Evolutionary conservation across 2,888 invertebrate species (phyloP).

Genomic region (Cheilosia vulpina): DNA sequence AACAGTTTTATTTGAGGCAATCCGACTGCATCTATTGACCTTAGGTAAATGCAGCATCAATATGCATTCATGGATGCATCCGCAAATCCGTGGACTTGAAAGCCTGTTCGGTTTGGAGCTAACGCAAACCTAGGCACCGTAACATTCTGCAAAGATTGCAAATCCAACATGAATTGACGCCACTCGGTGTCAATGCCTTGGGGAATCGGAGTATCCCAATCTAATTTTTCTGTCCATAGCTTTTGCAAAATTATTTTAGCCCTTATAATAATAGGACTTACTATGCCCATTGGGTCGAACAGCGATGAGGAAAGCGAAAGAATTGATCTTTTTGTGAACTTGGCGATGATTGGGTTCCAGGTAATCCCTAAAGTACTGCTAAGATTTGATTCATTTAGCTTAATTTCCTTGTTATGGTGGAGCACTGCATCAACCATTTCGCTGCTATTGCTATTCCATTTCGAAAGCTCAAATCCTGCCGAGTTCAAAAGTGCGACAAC

Average conservation of each 20-base stretch:
- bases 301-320: slow-evolving; percentile 38
- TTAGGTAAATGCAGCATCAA: slow-evolving; percentile 5
- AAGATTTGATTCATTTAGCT: slow-evolving; percentile 35
- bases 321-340: slow-evolving; percentile 26
- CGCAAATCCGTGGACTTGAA: slow-evolving; percentile 29
- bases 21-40: neutral
- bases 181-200: slow-evolving; percentile 22
- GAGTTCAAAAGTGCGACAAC: slow-evolving; percentile 39
- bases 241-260: slow-evolving; percentile 73
- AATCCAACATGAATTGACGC: slow-evolving; percentile 21
- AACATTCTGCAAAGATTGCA: slow-evolving; percentile 10
- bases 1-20: neutral
- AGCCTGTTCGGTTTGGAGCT: neutral
- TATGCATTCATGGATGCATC: slow-evolving; percentile 38
- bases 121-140: slow-evolving; percentile 35
- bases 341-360: slow-evolving; percentile 42
- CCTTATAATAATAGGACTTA: slow-evolving; percentile 57
- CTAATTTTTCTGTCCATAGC: slow-evolving; percentile 45
- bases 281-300: slow-evolving; percentile 53
- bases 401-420: slow-evolving; percentile 6
- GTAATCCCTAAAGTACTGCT: slow-evolving; percentile 45
- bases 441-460: slow-evolving; percentile 13
- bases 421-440: neutral
- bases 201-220: slow-evolving; percentile 44
- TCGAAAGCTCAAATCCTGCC: slow-evolving; percentile 22